Evolutionary conservation across 2,113 vertebrate genomes (phyloP), one percentile per base, ranked within the genome.

Genomic region (Dicaeum eximium): DNA sequence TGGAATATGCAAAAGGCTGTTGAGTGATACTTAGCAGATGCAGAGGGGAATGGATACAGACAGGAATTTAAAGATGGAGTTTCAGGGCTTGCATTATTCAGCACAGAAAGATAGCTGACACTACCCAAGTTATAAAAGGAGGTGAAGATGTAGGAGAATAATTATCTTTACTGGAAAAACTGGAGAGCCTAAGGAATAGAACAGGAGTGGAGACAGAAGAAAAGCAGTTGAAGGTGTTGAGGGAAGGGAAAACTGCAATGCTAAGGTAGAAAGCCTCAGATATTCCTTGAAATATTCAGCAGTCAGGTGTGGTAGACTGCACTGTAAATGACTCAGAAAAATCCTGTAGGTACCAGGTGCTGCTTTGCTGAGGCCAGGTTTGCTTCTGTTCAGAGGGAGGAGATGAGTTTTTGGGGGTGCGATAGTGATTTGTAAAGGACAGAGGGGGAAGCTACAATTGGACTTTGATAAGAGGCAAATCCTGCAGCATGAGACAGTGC

Each of bases 21-120:
- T 56, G 72, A 75, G 53, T 73, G 54, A 48, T 69, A 9, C 16
- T 74, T 30, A 40, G 50, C 7, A 56, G 67, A 33, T 70, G 14
- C 17, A 23, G 23, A 21, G 20, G 16, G 37, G 38, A 83, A 73
- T 14, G 37, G n/a, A 33, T 73, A 30, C 9, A 28, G 47, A 70
- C 9, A 80, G 28, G 47, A 12, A 15, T 70, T 65, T 77, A 86
- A 77, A 78, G 54, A 51, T 38, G 64, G 33, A 83, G 24, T 24
- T 60, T 11, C 27, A 75, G 25, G 54, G 54, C 25, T 88, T 93
- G 47, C 81, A 92, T 94, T 86, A 96, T 83, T 92, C 50, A 92
- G 27, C 31, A 65, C 3, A 73, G 62, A 65, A 65, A 53, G 71
- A 82, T 18, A 91, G 37, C 57, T 64, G 61, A 91, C 28, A n/a